Percentiles rank a stretch among this genome's conserved stretches.
phyloP scores from a whole-genome alignment of 2,888 invertebrate genomes.

The Vesta saturnalis region DNA sequence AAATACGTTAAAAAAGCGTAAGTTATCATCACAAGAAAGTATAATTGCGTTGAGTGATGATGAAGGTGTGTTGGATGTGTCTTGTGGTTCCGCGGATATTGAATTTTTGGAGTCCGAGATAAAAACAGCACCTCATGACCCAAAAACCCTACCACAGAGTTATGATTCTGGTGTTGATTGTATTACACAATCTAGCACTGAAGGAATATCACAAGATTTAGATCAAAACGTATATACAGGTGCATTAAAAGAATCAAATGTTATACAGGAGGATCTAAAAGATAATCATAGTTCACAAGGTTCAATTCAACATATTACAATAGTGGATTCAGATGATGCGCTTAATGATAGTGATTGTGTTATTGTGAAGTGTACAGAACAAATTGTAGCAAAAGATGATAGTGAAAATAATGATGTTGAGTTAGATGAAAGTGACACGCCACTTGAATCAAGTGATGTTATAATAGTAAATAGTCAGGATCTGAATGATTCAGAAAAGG shows the following conservation, averaged over 20 bases:
- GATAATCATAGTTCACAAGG: too few species aligned
- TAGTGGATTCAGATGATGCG: too few species aligned
- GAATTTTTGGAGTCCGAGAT: not conserved
- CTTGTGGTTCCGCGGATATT: not conserved
- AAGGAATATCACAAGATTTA: not conserved
- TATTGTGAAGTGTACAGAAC: too few species aligned
- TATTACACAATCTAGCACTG: not conserved
- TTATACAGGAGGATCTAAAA: not conserved
- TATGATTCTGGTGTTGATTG: not conserved
- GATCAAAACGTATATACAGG: not conserved
- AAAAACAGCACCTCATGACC: not conserved
- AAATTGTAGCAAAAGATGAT: too few species aligned
- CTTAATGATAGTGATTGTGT: too few species aligned
- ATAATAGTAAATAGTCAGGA: too few species aligned
- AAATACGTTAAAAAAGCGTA: too few species aligned
- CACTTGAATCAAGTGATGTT: not conserved
- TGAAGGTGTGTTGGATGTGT: not conserved
- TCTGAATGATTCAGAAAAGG: too few species aligned
- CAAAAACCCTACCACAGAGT: not conserved
- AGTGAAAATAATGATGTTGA: too few species aligned
- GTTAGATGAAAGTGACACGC: too few species aligned
- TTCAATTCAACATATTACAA: too few species aligned
- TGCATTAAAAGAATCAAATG: not conserved
- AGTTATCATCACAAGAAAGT: not conserved
- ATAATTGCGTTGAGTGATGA: constrained; percentile 7